Evolutionary conservation across 2,797 vertebrate genomes (phyloP).

Genomic region (Rhynchotus rufescens): DNA sequence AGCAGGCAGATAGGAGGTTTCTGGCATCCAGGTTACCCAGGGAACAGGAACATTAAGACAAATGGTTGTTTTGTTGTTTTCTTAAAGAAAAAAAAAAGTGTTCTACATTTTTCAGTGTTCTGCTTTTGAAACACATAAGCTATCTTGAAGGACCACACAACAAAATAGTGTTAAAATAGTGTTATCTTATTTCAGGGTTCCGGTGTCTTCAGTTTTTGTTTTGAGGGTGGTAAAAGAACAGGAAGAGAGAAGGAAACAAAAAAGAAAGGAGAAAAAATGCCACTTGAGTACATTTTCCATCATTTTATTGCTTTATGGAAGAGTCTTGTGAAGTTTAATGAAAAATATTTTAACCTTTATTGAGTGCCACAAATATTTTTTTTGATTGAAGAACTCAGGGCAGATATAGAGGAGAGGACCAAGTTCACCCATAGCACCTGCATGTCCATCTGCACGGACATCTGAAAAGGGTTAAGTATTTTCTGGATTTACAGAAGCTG

Average conservation of each 20-base stretch:
- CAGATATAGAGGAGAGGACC: neutral
- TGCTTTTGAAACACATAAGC: neutral
- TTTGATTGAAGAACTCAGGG: neutral
- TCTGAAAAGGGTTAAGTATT: constrained; percentile 39
- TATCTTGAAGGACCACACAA: neutral
- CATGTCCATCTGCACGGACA: neutral
- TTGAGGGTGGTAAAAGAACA: neutral
- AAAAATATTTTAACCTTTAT: neutral
- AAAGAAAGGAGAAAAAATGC: neutral
- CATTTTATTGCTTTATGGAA: neutral
- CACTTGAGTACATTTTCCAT: neutral
- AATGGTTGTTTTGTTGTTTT: neutral
- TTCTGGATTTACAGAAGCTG: constrained; percentile 8
- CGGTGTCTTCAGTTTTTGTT: neutral
- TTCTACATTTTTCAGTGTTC: neutral
- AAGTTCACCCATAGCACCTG: neutral
- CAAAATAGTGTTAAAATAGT: neutral
- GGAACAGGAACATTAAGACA: neutral
- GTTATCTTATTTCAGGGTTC: neutral
- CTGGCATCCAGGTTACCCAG: neutral
- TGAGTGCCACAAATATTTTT: neutral
- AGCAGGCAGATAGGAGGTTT: neutral
- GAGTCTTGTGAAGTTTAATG: neutral
- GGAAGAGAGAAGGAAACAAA: neutral
- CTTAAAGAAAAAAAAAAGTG: neutral